Base-by-base conservation (phyloP, 2,797 vertebrate species). In the Arrhamphus sclerolepis region DNA sequence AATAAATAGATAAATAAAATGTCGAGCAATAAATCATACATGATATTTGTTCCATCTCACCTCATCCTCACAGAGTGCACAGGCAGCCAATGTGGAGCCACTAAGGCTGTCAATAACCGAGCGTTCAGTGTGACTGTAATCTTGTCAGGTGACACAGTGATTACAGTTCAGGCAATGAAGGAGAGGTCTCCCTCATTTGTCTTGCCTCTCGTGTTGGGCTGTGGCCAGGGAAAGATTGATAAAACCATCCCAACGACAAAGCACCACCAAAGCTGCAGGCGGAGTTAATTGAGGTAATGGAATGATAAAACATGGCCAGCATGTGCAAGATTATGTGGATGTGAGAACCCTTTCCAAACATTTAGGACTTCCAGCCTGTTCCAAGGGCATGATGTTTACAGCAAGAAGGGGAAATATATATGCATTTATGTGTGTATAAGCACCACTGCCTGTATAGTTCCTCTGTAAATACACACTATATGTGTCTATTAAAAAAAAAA, bases 151-250 rank as follows among this genome's bases (percentile, higher is more conserved):
- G 38, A 77, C 85, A 80, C 56, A 10, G 61, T 68, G 84, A 89
- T 89, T 84, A 89, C 55, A 78, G 81, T 50, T 57, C 67, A 89
- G 82, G 78, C 88, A 86, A 87, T 87, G 85, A 87, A 81, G 56
- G 56, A 72, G 60, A 62, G 60, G 55, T 66, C 62, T 53, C 50
- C 51, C 51, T 81, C 79, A 68, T 88, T 87, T 79, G 77, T 87
- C 83, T 84, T 75, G 82, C 77, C 84, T 82, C 82, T 74, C 73
- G 72, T 75, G 65, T 1, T 24, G 43, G 57, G 68, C 76, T 3
- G 77, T 8, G 41, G 64, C 75, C 79, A 42, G 62, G 56, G 56
- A 55, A 85, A 70, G 74, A 88, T 78, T 57, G 59, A 26, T 3
- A 38, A 29, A 85, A 77, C 39, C 56, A 18, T 67, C 60, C 62